phyloP scores from a whole-genome alignment of 2,888 invertebrate species.

The Megastigmus dorsalis region DNA sequence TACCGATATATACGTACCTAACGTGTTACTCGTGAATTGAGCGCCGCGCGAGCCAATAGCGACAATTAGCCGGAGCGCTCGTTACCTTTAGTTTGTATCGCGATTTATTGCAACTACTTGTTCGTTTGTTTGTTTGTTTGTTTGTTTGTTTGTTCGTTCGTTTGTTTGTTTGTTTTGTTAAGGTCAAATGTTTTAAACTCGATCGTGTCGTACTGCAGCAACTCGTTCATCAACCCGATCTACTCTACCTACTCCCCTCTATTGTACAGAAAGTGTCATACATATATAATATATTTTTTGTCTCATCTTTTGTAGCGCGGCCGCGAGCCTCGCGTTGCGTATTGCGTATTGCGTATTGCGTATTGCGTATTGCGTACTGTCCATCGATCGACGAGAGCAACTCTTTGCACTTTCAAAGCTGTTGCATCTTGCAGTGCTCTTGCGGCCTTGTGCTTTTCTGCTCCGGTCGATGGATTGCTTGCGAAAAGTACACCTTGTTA shows the following conservation, averaged over 20 bases:
- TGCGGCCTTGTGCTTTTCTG: no score
- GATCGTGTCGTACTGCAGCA: no score
- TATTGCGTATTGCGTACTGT: no score
- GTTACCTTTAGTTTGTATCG: slow-evolving; percentile 62
- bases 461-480: no score
- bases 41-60: slow-evolving; percentile 56
- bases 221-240: slow-evolving; percentile 34
- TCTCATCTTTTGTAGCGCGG: neutral
- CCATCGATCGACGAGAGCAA: slow-evolving; percentile 13
- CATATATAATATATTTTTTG: slow-evolving; percentile 40
- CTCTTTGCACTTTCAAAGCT: no score
- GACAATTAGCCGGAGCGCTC: slow-evolving; percentile 61
- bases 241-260: neutral
- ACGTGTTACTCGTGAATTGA: slow-evolving; percentile 49
- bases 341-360: no score
- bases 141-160: neutral
- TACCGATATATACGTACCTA: slow-evolving; percentile 70
- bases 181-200: slow-evolving; percentile 50
- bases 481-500: no score
- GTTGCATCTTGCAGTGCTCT: no score
- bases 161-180: slow-evolving; percentile 4
- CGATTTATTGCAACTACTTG: slow-evolving; percentile 30
- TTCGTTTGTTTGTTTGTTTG: neutral
- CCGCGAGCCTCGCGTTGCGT: slow-evolving; percentile 37
- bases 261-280: slow-evolving; percentile 56